phyloP scores from a whole-genome alignment of 2,888 invertebrate genomes.

The Fabriciana adippe region DNA sequence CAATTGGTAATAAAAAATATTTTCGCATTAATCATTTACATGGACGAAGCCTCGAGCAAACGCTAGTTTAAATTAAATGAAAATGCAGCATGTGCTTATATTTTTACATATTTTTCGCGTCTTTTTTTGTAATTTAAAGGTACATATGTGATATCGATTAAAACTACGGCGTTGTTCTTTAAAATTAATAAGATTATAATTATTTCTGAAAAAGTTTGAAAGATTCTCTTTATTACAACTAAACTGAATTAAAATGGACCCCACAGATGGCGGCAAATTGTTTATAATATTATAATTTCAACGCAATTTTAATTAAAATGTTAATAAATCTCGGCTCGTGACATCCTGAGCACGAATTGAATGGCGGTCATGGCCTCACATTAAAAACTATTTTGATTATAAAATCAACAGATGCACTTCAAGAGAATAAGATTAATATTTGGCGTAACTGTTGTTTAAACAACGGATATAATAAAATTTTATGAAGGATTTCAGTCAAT shows the following conservation, averaged over 20 bases:
- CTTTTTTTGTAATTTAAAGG: too few species aligned
- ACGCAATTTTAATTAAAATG: slow-evolving; percentile 23
- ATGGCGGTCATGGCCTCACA: slow-evolving; percentile 49
- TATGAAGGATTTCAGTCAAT: too few species aligned
- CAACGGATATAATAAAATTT: too few species aligned
- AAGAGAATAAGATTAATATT: slow-evolving; percentile 11
- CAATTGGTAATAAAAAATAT: too few species aligned
- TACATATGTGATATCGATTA: too few species aligned
- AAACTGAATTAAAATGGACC: not conserved
- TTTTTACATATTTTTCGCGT: too few species aligned
- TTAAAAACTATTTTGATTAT: slow-evolving; percentile 41
- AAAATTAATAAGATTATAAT: too few species aligned
- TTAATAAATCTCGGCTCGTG: slow-evolving; percentile 29
- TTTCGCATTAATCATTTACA: too few species aligned
- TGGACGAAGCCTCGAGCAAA: too few species aligned
- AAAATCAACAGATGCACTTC: slow-evolving; percentile 25
- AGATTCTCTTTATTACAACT: not conserved
- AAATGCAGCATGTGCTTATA: too few species aligned
- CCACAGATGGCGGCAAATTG: not conserved
- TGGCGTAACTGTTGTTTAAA: slow-evolving; percentile 13
- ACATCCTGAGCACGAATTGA: slow-evolving; percentile 34
- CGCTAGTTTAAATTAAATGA: too few species aligned
- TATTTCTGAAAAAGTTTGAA: not conserved
- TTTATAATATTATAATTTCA: slow-evolving; percentile 2
- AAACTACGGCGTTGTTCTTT: too few species aligned